Evolutionary conservation across 2,888 invertebrate species (phyloP).

Genomic region (Seladonia tumulorum): DNA sequence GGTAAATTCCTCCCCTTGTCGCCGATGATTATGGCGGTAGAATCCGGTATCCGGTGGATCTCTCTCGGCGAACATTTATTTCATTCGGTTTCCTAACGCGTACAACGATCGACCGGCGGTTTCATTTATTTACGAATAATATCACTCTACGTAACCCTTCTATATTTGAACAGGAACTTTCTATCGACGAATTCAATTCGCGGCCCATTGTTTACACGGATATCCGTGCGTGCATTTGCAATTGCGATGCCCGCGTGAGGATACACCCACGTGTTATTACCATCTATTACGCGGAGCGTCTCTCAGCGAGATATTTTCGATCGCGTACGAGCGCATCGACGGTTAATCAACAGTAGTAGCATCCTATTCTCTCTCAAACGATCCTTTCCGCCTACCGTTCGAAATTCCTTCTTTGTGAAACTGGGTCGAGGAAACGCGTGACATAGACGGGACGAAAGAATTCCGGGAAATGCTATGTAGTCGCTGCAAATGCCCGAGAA

Average conservation of each 20-base stretch:
- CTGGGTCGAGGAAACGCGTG: slow-evolving; percentile 22
- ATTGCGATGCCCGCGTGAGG: not conserved
- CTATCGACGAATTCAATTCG: slow-evolving; percentile 22
- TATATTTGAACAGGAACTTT: not conserved
- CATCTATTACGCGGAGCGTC: not conserved
- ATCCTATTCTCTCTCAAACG: not conserved
- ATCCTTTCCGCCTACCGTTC: not conserved
- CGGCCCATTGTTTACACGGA: slow-evolving; percentile 18
- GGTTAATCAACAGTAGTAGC: slow-evolving; percentile 9
- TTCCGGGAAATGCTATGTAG: not conserved
- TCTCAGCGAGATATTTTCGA: not conserved
- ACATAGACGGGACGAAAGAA: not conserved
- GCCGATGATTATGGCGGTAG: not conserved
- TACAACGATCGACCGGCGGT: not conserved
- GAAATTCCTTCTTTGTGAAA: slow-evolving; percentile 5
- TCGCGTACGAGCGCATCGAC: slow-evolving; percentile 1
- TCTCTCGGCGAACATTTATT: not conserved
- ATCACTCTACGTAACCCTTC: slow-evolving; percentile 1
- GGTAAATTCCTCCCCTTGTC: slow-evolving; percentile 10
- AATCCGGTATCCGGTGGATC: not conserved
- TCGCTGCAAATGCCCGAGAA: not conserved
- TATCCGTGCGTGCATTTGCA: not conserved
- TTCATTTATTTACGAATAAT: slow-evolving; percentile 25
- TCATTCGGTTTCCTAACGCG: not conserved
- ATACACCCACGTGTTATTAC: not conserved